Evolutionary conservation across 1,140 invertebrate species (phyloP).

Genomic region (Mactra quadrangularis): DNA sequence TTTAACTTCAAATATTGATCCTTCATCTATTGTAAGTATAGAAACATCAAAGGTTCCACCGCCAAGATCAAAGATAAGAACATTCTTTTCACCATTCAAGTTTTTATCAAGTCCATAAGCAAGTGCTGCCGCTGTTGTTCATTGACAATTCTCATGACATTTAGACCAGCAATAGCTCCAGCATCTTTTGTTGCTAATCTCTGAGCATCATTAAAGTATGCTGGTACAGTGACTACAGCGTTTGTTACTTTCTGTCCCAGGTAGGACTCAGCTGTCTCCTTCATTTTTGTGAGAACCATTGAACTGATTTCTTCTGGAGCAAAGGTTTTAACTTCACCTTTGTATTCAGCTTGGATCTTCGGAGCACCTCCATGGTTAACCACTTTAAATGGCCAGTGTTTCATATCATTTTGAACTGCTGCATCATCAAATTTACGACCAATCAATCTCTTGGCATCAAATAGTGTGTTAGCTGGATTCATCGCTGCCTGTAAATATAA

Average conservation of each 20-base stretch:
- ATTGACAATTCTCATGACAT: slow-evolving; percentile 85
- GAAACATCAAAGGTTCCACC: slow-evolving; percentile 81
- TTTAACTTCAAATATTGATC: slow-evolving; percentile 87
- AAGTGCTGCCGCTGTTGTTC: slow-evolving; percentile 85
- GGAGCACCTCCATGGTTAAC: slow-evolving; percentile 82
- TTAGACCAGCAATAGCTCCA: slow-evolving; percentile 84
- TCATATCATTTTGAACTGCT: slow-evolving; percentile 96
- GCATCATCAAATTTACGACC: slow-evolving; percentile 95
- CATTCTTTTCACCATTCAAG: slow-evolving; percentile 74
- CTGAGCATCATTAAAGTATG: slow-evolving; percentile 84
- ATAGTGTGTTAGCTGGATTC: slow-evolving; percentile 98
- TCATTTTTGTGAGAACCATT: slow-evolving; percentile 94
- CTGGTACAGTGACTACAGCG: slow-evolving; percentile 84
- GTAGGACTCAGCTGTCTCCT: slow-evolving; percentile 96
- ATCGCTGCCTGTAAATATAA: too few species aligned
- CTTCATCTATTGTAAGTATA: slow-evolving; percentile 87
- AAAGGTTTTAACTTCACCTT: slow-evolving; percentile 94
- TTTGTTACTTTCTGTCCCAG: slow-evolving; percentile 87
- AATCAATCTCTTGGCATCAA: slow-evolving; percentile 92
- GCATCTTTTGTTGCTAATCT: slow-evolving; percentile 84
- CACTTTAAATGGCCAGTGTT: slow-evolving; percentile 92
- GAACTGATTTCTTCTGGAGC: slow-evolving; percentile 95
- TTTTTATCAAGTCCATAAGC: slow-evolving; percentile 86
- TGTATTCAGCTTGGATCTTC: slow-evolving; percentile 92
- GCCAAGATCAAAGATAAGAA: slow-evolving; percentile 76